Evolutionary conservation across 2,113 vertebrate genomes (phyloP).

Genomic region (Ceyx melanurus): DNA sequence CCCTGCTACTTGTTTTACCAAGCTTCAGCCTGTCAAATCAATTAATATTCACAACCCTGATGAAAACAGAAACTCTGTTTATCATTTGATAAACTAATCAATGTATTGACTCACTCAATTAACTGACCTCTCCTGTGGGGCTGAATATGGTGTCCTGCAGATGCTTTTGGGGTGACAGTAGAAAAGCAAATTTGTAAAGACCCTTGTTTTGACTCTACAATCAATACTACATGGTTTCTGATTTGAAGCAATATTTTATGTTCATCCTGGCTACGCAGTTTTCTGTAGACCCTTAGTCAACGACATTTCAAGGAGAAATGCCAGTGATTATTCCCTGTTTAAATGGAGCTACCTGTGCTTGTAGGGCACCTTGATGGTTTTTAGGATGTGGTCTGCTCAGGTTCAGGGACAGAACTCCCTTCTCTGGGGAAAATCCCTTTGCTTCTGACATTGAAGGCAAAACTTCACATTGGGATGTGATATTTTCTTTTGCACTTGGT

Average conservation of each 20-base stretch:
- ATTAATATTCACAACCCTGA: constrained; percentile 60
- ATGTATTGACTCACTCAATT: background rate
- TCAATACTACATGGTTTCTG: background rate
- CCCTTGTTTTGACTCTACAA: background rate
- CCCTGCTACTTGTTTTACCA: constrained; percentile 56
- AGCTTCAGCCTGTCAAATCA: constrained; percentile 63
- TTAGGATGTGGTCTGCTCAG: background rate
- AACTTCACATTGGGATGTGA: accelerated
- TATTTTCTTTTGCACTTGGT: accelerated
- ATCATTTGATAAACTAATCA: constrained; percentile 8
- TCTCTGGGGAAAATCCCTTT: background rate
- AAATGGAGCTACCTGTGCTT: background rate
- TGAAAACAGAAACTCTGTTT: constrained; percentile 40
- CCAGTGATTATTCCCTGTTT: background rate
- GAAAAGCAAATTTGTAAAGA: background rate
- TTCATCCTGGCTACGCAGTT: background rate
- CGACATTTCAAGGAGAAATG: background rate
- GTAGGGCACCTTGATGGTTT: background rate
- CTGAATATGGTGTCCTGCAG: background rate
- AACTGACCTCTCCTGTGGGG: constrained; percentile 15
- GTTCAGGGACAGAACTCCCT: background rate
- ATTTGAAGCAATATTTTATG: background rate
- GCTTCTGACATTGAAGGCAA: background rate
- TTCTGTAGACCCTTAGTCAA: background rate
- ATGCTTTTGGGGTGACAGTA: background rate